Conservation (phyloP, 1,140 invertebrate genomes). For the Pseudomyrmex pallidus region DNA sequence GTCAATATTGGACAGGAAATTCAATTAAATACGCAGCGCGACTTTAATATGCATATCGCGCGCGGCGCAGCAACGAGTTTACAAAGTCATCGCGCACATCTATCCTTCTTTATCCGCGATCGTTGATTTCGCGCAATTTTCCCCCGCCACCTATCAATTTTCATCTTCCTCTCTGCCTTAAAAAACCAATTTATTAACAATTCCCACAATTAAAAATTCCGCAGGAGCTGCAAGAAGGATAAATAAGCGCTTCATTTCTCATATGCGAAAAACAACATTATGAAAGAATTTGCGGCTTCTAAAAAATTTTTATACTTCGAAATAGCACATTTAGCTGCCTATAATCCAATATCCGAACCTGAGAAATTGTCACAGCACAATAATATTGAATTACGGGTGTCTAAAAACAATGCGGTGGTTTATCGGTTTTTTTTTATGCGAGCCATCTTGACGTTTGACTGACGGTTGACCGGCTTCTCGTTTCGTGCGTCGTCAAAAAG, state of each 20-base stretch:
- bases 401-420: constrained; percentile 49
- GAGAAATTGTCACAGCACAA: constrained; percentile 34
- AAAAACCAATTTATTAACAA: background rate
- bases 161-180: background rate
- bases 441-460: constrained; percentile 49
- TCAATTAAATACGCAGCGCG: constrained; percentile 63
- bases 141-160: constrained; percentile 12
- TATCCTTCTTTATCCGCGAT: constrained; percentile 15
- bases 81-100: constrained; percentile 42
- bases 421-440: constrained; percentile 23
- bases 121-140: constrained; percentile 8
- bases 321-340: background rate
- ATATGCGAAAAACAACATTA: background rate
- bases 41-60: constrained; percentile 50
- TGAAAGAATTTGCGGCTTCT: background rate
- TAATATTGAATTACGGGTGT: constrained; percentile 44
- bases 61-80: constrained; percentile 23
- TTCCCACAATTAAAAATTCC: constrained; percentile 4
- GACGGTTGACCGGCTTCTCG: constrained; percentile 55
- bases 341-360: background rate
- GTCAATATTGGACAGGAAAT: constrained; percentile 53
- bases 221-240: no score
- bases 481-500: constrained; percentile 18
- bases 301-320: background rate
- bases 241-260: background rate